Evolutionary conservation across 2,797 vertebrate genomes (phyloP), one percentile per base, ranked within the genome.

Genomic region (Gallinago nigripennis): DNA sequence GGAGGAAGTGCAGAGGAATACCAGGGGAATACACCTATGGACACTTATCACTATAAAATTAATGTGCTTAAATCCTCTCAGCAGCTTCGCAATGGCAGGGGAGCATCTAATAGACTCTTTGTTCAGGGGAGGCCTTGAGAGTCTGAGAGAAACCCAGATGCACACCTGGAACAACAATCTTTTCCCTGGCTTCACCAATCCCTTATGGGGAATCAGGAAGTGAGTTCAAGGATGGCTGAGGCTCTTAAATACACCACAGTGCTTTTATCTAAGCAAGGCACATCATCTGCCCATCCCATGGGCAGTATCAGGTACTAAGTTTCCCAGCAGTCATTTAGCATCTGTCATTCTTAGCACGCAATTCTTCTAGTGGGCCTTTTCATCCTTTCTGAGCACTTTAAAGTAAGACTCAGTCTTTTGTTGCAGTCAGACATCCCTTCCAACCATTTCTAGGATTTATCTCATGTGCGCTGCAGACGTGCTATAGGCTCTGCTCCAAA

Each of bases 401-500:
- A 86, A 88, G 79, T 54, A 76, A 73, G 66, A 48, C 6, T 72
- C 61, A 72, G 77, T 25, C 39, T 84, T 90, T 93, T 66, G 39
- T 65, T 93, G 81, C 68, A 84, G 35, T 50, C 80, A 70, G 76
- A 90, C 1, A 0, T 92, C 15, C 45, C 51, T 90, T 86, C 88
- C 88, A 92, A n/a, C 83, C 56, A 64, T 92, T 92, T 95, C 88
- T 93, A 96, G 95, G 73, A 94, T 96, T 96, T 90, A 83, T 93
- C 86, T 92, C 48, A 31, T 87, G 68, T 81, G 86, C 11, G 1
- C 50, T 86, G 75, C 79, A 94, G 79, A 85, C 1, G 0, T 83
- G 57, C 83, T 83, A n/a, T 35, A 73, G 94, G 86, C 92, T 82
- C 30, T 88, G 58, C 83, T 96, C 93, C 94, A 96, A 90, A 86